Conservation (phyloP, 2,113 vertebrate species). For the Python bivittatus region DNA sequence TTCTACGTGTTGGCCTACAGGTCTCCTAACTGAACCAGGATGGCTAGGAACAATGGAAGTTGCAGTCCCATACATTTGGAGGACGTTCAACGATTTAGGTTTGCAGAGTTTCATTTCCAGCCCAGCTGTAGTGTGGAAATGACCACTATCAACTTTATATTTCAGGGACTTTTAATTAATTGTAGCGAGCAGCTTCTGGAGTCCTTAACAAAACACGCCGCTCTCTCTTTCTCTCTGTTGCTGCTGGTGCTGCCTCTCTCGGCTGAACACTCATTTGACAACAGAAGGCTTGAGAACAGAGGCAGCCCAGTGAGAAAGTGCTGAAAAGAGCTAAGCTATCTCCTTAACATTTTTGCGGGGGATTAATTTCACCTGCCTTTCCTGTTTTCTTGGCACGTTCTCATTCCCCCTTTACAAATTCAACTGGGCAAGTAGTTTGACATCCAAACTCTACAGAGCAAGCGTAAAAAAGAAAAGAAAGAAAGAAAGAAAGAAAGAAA, state of each 20-base stretch:
- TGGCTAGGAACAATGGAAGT: not conserved
- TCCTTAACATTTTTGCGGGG: conserved; percentile 38
- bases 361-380: conserved; percentile 64
- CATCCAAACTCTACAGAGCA: conserved; percentile 25
- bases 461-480: not conserved
- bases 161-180: not conserved
- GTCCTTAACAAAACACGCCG: conserved; percentile 42
- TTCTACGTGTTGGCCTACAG: not conserved
- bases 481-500: not conserved
- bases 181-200: conserved; percentile 31
- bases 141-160: not conserved
- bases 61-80: not conserved
- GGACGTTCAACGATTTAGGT: not conserved
- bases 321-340: conserved; percentile 42
- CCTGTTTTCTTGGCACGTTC: conserved; percentile 4
- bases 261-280: conserved; percentile 20
- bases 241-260: conserved; percentile 39
- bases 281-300: conserved; percentile 47
- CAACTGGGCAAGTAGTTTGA: conserved; percentile 31
- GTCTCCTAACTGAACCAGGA: not conserved
- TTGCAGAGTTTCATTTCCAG: not conserved
- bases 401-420: conserved; percentile 30
- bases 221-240: conserved; percentile 26
- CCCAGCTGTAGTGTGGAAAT: not conserved
- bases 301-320: conserved; percentile 45